Evolutionary conservation across 2,797 vertebrate species (phyloP).

Genomic region (Anguilla anguilla): DNA sequence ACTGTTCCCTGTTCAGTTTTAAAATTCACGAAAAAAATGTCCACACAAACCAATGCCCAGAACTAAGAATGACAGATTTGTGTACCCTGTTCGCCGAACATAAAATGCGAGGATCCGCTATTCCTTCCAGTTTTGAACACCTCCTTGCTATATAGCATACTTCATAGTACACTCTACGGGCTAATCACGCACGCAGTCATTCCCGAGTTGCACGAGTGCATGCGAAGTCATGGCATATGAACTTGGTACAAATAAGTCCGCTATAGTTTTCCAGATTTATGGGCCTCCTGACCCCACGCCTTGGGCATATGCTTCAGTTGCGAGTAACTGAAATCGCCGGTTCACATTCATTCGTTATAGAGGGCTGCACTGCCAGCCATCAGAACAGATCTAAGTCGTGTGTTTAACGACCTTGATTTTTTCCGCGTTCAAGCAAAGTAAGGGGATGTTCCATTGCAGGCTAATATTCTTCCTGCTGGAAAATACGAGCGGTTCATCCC

Average conservation of each 20-base stretch:
- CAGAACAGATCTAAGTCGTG: constrained; percentile 14
- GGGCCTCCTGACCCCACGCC: neutral
- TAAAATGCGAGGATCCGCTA: neutral
- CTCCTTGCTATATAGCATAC: too few species aligned
- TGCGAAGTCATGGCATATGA: neutral
- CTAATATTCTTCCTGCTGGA: neutral
- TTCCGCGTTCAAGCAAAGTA: neutral
- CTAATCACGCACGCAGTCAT: neutral
- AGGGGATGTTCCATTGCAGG: neutral
- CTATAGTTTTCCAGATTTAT: neutral
- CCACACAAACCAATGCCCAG: neutral
- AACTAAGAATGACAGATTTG: neutral
- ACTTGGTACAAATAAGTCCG: neutral
- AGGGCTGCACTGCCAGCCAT: neutral
- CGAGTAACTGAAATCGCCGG: neutral
- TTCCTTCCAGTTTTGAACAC: neutral
- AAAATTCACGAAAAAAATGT: neutral
- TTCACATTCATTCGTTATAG: neutral
- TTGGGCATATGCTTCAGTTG: neutral
- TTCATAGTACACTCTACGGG: neutral
- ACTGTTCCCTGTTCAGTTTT: neutral
- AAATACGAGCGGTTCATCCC: neutral
- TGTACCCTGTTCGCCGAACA: neutral
- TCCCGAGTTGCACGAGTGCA: neutral
- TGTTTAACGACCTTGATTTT: constrained; percentile 11